Percentiles rank a stretch among this genome's conserved stretches.
phyloP scores from a whole-genome alignment of 1,140 invertebrate genomes.

The Tribolium castaneum region DNA sequence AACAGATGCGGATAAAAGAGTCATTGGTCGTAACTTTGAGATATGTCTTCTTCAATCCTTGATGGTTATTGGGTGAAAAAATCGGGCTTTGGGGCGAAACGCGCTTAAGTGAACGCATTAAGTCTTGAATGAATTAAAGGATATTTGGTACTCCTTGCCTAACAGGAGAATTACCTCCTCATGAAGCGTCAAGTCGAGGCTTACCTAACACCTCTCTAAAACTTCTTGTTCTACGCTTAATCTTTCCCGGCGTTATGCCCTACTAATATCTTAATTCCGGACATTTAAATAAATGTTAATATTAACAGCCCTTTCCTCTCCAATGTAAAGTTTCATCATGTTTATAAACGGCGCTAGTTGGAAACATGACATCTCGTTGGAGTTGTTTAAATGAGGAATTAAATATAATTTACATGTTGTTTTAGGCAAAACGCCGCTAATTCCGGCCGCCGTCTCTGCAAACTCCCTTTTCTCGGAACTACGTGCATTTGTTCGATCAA shows the following conservation, averaged over 20 bases:
- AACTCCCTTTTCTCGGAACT: not conserved
- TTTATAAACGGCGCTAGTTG: constrained; percentile 41
- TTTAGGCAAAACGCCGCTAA: constrained; percentile 25
- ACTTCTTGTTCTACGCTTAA: constrained; percentile 48
- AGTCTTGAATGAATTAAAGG: constrained; percentile 29
- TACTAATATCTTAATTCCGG: constrained; percentile 58
- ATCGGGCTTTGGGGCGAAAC: constrained; percentile 1
- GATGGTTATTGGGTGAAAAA: constrained; percentile 7
- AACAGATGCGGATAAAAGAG: constrained; percentile 6
- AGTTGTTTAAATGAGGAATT: constrained; percentile 42
- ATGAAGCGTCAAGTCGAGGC: constrained; percentile 52
- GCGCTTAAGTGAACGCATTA: constrained; percentile 26
- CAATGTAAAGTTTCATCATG: constrained; percentile 37
- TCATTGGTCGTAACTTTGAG: not conserved
- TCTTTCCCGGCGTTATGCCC: constrained; percentile 51
- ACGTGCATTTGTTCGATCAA: constrained; percentile 15
- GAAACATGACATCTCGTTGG: constrained; percentile 35
- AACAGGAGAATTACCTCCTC: constrained; percentile 46
- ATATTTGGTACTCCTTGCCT: constrained; percentile 29
- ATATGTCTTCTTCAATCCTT: constrained; percentile 8
- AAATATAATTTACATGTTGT: constrained; percentile 43
- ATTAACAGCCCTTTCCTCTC: constrained; percentile 46
- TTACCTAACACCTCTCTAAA: constrained; percentile 55
- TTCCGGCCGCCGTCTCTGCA: not conserved
- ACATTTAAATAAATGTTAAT: constrained; percentile 60